These are phyloP conservation scores for Drosophila birchii DNA, from an alignment of 2,888 invertebrate genomes.

Conservation along the genomic window DNA sequence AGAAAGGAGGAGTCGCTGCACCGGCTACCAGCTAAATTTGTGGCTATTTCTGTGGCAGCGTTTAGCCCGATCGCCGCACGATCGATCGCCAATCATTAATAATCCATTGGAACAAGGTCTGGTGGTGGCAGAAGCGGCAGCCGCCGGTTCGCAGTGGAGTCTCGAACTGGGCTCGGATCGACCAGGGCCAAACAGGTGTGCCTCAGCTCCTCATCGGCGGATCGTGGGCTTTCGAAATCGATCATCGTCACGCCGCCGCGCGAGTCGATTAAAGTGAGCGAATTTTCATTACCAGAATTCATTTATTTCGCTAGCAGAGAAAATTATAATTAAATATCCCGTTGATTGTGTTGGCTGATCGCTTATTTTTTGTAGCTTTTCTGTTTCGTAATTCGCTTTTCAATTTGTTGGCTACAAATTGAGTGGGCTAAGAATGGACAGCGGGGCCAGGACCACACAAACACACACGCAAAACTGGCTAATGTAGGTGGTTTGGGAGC, in stretches of 20 bases:
- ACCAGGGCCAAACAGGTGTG: conserved; percentile 68
- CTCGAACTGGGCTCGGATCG: conserved; percentile 1
- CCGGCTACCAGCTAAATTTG: conserved; percentile 51
- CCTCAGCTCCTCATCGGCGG: conserved; percentile 32
- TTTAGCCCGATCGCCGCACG: conserved; percentile 63
- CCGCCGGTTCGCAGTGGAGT: conserved; percentile 16
- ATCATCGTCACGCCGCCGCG: conserved; percentile 73
- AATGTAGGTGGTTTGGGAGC: conserved; percentile 7
- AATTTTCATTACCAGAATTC: conserved; percentile 69
- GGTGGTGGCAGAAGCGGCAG: conserved; percentile 42
- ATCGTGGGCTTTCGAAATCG: conserved; percentile 53
- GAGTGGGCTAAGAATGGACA: conserved; percentile 17
- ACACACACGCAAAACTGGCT: not conserved
- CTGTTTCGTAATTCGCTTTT: conserved; percentile 20
- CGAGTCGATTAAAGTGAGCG: conserved; percentile 65
- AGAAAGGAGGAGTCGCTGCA: conserved; percentile 37
- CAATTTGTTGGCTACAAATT: conserved; percentile 31
- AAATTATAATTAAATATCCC: conserved; percentile 64
- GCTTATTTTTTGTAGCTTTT: conserved; percentile 19
- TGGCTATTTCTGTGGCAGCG: conserved; percentile 69
- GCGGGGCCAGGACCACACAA: conserved; percentile 33
- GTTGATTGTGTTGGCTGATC: conserved; percentile 49
- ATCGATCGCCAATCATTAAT: conserved; percentile 83
- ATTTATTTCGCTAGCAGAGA: conserved; percentile 52
- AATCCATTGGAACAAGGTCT: conserved; percentile 69